Evolutionary conservation across 2,113 vertebrate genomes (phyloP), one percentile per base, ranked within the genome.

Genomic region (Lethenteron camtschaticum): DNA sequence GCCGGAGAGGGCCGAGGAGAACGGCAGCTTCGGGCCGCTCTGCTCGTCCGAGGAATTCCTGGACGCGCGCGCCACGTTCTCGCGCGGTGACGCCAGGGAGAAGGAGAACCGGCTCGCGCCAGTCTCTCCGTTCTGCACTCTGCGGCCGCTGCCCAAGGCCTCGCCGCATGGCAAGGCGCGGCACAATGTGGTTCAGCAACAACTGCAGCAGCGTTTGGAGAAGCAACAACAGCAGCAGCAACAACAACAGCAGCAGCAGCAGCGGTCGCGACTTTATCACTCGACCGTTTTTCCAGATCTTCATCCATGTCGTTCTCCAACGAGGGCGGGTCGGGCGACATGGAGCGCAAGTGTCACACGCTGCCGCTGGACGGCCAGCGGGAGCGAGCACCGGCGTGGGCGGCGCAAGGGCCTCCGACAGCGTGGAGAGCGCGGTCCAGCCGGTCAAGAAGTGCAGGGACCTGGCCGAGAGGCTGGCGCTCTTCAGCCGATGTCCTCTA

Each of bases 261-360:
- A 87, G 71, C 87, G 87, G 18, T 96, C 95, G 72, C 41, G 41
- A 41, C 41, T 41, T 41, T 41, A 41, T 41, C 41, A 41, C 41
- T 41, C 41, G 75, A 92, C 56, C 82, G 90, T 69, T 90, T 90
- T 13, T 86, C 86, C n/a, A 88, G 87, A 0, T 83, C 87, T 69
- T 90, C 87, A 11, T 87, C 83, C 1, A 77, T 94, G 77, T 83
- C 84, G 11, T 41, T 41, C 41, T 41, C 41, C 41, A 41, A 41
- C 41, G 41, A 41, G 41, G 81, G 81, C 0, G 82, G 86, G 4
- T 79, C 84, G 1, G 83, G 81, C 59, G 84, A 87, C 75, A 81
- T 78, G 0, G 89, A 95, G 72, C 89, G 88, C 86, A 83, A 81
- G 74, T 91, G 89, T 0, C 85, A 95, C 74, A 99, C 94, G 0